Base-by-base conservation (phyloP, 2,797 vertebrate genomes). In the Melopsittacus undulatus region DNA sequence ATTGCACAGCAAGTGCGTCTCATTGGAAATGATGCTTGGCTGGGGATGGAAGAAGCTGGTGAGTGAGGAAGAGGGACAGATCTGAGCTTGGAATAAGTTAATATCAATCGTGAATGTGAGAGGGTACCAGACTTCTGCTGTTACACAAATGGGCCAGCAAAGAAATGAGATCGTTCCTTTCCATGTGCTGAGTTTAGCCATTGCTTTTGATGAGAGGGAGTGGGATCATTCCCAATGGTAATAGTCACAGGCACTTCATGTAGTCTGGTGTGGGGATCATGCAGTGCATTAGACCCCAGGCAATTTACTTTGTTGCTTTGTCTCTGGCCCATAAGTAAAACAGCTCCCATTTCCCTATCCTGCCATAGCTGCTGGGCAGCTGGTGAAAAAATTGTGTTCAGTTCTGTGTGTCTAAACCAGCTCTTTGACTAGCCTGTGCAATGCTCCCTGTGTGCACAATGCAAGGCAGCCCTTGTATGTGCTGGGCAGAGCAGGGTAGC, bases 61-160 rank as follows among this genome's bases (percentile, higher is more conserved):
- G 9, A 61, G 63, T 40, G 32, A 81, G 42, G 42, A 64, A 69
- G 30, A 67, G 19, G 17, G 30, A 5, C 10, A 64, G 20, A 57
- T 64, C 5, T 46, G 30, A 27, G 8, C 5, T 90, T 66, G 30
- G 56, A n/a, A 56, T 59, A n/a, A 72, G 63, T 68, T 75, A 23
- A 11, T 81, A 8, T 6, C 4, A 4, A 46, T 34, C 0, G 1
- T 27, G 26, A 1, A 3, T 10, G 9, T 51, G 64, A 49, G 23
- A 54, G 14, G 2, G 1, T 73, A 24, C 6, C 9, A 8, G 52
- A 19, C 10, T 56, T 74, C 10, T 29, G 6, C 13, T 30, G 10
- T 56, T 70, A 54, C 15, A 4, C 30, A 62, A n/a, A 63, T 3
- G 9, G 13, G 5, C 22, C 51, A 70, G 18, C 29, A 80, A 51